Base-by-base conservation (phyloP, 2,888 invertebrate species). In the Pomacea canaliculata region DNA sequence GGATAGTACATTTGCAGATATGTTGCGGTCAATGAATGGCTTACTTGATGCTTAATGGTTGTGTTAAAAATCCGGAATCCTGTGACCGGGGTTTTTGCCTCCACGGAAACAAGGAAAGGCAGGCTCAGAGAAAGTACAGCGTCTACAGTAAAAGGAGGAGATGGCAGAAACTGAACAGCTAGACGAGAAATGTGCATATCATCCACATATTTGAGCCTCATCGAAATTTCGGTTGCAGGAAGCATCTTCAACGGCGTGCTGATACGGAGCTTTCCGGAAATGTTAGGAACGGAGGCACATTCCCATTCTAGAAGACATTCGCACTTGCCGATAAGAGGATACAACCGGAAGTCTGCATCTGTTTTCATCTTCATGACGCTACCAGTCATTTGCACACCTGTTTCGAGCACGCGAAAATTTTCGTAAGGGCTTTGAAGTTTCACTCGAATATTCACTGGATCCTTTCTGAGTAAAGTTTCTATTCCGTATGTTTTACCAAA, bases 51-150 rank as follows among this genome's bases (percentile, higher is more conserved):
- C 16, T 56, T 56, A 7, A 13, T 56, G 16, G 51, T 16, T 56
- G 51, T 46, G 1, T 9, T 23, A 4, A 67, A 59, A n/a, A 82
- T 79, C 77, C 84, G 80, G 16, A 78, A 77, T 7, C 78, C 80
- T 73, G 78, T 73, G 49, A 81, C 78, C 56, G 86, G 85, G 59
- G 86, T 81, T 62, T 80, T 81, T 7, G 85, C 10, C 18, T 74
- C 78, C 10, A 83, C 46, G 7, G 77, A 73, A 3, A 82, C 77
- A 10, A 76, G 74, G 12, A 80, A 19, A 12, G 77, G 70, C 2
- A 63, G 19, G 9, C 71, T 46, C 27, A 80, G 56, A 13, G 66
- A 65, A 71, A 79, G 78, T 37, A 72, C 68, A 18, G 75, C 18
- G 46, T 78, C 75, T 16, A 78, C 49, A 46, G 70, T 78, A 19